These are phyloP conservation scores for Lymantria monacha DNA, from an alignment of 2,888 invertebrate genomes.

Conservation along the genomic window DNA sequence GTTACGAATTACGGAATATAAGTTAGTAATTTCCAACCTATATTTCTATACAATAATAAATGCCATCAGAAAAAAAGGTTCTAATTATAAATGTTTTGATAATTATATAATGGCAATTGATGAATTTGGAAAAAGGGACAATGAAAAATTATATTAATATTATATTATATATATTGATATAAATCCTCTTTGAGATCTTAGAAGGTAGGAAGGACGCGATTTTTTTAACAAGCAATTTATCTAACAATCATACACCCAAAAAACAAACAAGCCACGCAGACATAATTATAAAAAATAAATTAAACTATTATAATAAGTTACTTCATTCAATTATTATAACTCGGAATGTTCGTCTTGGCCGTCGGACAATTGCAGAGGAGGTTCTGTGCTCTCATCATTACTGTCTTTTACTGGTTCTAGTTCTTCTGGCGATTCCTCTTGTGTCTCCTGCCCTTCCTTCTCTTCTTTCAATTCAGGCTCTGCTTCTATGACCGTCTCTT, in stretches of 20 bases:
- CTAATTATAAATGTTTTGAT: no score
- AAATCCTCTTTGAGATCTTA: constrained; percentile 7
- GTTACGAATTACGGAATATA: no score
- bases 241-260: constrained; percentile 36
- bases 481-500: constrained; percentile 50
- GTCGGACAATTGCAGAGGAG: constrained; percentile 25
- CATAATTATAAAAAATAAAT: constrained; percentile 68
- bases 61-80: no score
- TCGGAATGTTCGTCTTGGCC: constrained; percentile 68
- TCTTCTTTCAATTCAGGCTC: constrained; percentile 40
- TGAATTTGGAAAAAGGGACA: no score
- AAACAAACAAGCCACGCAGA: constrained; percentile 63
- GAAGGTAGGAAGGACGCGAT: constrained; percentile 1
- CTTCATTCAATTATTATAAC: constrained; percentile 68
- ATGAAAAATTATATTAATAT: no score
- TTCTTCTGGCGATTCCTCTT: constrained; percentile 41
- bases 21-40: no score
- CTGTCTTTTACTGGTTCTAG: constrained; percentile 24
- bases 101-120: no score
- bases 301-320: constrained; percentile 68
- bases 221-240: constrained; percentile 9
- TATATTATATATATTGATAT: no score
- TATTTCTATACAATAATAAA: no score
- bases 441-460: constrained; percentile 40
- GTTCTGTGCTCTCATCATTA: constrained; percentile 30